Conservation (phyloP, 2,797 vertebrate species). For the Liparis tanakae region DNA sequence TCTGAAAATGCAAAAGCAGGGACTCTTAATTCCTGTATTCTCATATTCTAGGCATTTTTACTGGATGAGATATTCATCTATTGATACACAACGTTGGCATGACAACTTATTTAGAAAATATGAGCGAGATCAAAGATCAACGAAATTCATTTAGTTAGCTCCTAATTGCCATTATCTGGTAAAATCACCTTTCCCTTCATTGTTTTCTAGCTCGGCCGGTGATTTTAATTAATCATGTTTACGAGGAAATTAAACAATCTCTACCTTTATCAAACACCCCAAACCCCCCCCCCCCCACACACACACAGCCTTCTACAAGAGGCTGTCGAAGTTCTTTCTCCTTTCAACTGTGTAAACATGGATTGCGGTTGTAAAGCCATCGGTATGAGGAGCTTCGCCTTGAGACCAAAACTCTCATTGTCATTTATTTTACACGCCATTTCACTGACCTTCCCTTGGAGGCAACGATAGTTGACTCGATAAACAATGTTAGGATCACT, state of each 20-base stretch:
- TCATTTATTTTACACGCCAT: constrained; percentile 33
- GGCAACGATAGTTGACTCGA: constrained; percentile 5
- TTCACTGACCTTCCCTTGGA: constrained; percentile 37
- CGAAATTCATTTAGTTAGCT: background rate
- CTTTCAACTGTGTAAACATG: constrained; percentile 51
- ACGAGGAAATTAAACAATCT: constrained; percentile 4
- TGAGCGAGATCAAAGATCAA: background rate
- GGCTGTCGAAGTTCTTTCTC: constrained; percentile 35
- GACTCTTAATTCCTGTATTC: background rate
- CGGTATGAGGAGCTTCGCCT: constrained; percentile 36
- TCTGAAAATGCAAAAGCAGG: background rate
- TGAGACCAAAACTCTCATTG: constrained; percentile 43
- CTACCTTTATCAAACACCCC: background rate
- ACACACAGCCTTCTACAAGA: background rate
- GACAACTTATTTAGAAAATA: background rate
- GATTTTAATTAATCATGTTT: constrained; percentile 23
- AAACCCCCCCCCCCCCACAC: background rate
- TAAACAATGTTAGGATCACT: constrained; percentile 22
- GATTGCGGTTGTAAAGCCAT: constrained; percentile 39
- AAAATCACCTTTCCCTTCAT: background rate
- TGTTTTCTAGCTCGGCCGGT: background rate
- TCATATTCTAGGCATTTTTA: background rate
- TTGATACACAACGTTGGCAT: background rate
- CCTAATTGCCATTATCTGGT: background rate
- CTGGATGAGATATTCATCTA: background rate